Evolutionary conservation across 2,113 vertebrate species (phyloP).

Genomic region (Prinia subflava): DNA sequence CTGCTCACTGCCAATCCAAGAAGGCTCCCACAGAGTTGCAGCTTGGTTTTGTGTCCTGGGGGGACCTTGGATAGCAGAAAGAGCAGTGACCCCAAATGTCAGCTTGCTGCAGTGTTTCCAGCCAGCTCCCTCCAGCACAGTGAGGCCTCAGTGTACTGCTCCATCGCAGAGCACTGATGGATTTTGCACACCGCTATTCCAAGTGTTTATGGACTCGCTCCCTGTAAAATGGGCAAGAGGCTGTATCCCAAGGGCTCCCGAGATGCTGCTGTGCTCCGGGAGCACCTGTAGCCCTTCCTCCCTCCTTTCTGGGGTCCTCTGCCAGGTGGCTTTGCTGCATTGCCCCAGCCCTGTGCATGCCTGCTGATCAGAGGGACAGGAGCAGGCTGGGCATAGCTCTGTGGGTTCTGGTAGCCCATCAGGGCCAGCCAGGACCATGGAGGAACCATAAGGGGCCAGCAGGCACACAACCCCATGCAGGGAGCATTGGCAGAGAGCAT

Average conservation of each 20-base stretch:
- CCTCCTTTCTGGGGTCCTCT: not conserved
- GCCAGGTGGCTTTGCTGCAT: not conserved
- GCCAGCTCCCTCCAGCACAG: not conserved
- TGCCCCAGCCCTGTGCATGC: not conserved
- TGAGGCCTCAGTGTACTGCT: not conserved
- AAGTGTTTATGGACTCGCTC: not conserved
- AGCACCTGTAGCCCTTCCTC: not conserved
- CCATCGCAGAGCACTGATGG: fast-evolving
- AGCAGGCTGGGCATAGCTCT: fast-evolving
- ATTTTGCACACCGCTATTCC: fast-evolving
- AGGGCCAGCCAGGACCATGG: not conserved
- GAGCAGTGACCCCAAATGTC: not conserved
- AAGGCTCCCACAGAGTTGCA: fast-evolving
- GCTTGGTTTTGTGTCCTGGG: not conserved
- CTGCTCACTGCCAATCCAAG: not conserved
- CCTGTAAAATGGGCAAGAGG: not conserved
- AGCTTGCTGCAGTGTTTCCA: not conserved
- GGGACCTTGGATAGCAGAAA: not conserved
- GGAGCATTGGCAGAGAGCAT: not conserved
- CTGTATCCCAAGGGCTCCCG: fast-evolving
- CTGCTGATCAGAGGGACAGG: not conserved
- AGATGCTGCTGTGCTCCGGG: fast-evolving
- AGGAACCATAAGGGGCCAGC: not conserved
- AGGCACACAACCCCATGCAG: not conserved
- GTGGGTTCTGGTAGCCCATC: not conserved